These are phyloP conservation scores for Pyrocephalus nanus DNA, from an alignment of 2,797 vertebrate species.

Conservation along the genomic window DNA sequence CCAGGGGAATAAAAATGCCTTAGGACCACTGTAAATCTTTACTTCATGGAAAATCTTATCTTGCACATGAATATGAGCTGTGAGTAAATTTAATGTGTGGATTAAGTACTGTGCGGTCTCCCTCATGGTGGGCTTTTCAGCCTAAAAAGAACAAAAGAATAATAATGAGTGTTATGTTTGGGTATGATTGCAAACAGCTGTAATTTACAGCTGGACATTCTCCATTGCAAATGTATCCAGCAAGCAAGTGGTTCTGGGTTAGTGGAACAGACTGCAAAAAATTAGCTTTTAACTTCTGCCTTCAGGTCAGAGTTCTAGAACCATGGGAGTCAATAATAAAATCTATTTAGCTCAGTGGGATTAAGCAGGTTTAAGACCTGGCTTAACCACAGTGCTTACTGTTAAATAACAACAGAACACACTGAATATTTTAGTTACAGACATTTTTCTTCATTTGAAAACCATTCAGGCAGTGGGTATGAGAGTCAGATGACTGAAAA, in stretches of 20 bases:
- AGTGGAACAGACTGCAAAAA: constrained; percentile 35
- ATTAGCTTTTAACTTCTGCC: constrained; percentile 52
- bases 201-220: constrained; percentile 63
- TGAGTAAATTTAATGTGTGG: constrained; percentile 32
- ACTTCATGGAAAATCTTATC: constrained; percentile 62
- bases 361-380: constrained; percentile 55
- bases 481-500: not conserved
- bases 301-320: constrained; percentile 55
- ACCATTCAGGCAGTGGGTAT: not conserved
- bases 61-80: constrained; percentile 46
- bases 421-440: constrained; percentile 26
- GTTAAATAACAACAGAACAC: constrained; percentile 52
- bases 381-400: constrained; percentile 40
- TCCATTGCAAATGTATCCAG: constrained; percentile 12
- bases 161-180: constrained; percentile 58
- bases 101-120: constrained; percentile 16
- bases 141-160: constrained; percentile 61
- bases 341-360: constrained; percentile 57
- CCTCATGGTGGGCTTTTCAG: constrained; percentile 61
- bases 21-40: constrained; percentile 42
- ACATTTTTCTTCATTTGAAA: constrained; percentile 49
- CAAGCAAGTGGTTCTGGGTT: constrained; percentile 44
- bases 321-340: constrained; percentile 55
- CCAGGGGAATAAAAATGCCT: constrained; percentile 21
- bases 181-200: constrained; percentile 57